Evolutionary conservation across 2,888 invertebrate genomes (phyloP).

Genomic region (Leptinotarsa peninsularis): DNA sequence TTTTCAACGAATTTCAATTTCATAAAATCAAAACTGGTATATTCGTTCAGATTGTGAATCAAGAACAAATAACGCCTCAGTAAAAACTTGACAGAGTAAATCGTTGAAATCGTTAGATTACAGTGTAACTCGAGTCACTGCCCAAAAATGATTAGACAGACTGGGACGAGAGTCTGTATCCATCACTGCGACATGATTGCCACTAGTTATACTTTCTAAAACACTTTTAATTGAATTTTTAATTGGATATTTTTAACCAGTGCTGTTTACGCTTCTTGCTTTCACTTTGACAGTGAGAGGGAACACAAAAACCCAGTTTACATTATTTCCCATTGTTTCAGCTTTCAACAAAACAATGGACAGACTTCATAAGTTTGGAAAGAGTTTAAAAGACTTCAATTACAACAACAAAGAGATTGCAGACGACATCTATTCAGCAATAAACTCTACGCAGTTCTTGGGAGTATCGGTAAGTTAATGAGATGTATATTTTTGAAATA

Average conservation of each 20-base stretch:
- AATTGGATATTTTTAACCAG: neutral
- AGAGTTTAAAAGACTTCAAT: constrained; percentile 93
- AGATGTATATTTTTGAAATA: neutral
- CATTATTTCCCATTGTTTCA: constrained; percentile 61
- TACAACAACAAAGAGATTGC: constrained; percentile 96
- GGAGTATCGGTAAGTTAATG: constrained; percentile 92
- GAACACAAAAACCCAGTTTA: constrained; percentile 19
- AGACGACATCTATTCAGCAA: constrained; percentile 95
- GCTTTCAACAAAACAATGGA: constrained; percentile 98
- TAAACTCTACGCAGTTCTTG: constrained; percentile 97
- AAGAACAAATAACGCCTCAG: no score
- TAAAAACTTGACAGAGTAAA: no score
- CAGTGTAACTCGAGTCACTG: neutral
- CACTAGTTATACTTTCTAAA: neutral
- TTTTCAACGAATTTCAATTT: no score
- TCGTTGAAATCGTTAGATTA: neutral
- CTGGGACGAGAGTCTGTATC: neutral
- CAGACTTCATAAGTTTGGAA: constrained; percentile 81
- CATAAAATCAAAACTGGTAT: no score
- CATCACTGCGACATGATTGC: constrained; percentile 3
- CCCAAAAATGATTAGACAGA: neutral
- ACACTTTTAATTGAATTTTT: neutral
- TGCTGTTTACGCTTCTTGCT: neutral
- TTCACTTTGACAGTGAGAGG: neutral
- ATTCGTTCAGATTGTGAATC: no score